phyloP scores from a whole-genome alignment of 2,888 invertebrate genomes.

The Diaprepes abbreviatus region DNA sequence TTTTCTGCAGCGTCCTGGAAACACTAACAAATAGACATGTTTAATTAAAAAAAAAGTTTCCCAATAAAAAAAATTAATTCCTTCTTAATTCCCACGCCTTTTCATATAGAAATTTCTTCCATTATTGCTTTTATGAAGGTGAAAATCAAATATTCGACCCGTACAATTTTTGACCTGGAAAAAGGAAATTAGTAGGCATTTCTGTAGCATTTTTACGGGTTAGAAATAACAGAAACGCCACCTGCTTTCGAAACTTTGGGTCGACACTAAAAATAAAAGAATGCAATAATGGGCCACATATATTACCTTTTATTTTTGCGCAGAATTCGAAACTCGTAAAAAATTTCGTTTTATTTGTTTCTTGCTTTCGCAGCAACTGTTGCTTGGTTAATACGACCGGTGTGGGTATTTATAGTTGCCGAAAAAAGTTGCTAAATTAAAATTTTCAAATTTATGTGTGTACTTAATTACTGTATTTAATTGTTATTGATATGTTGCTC shows the following conservation, averaged over 20 bases:
- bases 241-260: slow-evolving; percentile 36
- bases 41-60: too few species aligned
- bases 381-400: slow-evolving; percentile 7
- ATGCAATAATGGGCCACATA: slow-evolving; percentile 45
- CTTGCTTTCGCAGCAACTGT: slow-evolving; percentile 22
- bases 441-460: background rate
- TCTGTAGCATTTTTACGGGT: slow-evolving; percentile 42
- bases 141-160: slow-evolving; percentile 24
- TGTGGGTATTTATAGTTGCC: background rate
- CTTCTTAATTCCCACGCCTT: background rate
- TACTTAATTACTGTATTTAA: too few species aligned
- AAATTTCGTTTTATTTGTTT: slow-evolving; percentile 28
- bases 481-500: too few species aligned
- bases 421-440: background rate
- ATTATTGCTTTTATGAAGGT: slow-evolving; percentile 25
- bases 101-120: background rate
- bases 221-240: slow-evolving; percentile 41
- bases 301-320: slow-evolving; percentile 42
- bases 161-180: slow-evolving; percentile 21
- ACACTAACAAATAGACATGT: too few species aligned
- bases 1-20: too few species aligned
- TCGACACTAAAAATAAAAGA: slow-evolving; percentile 38
- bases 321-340: slow-evolving; percentile 23
- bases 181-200: slow-evolving; percentile 42
- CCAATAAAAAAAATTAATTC: too few species aligned